Evolutionary conservation across 2,888 invertebrate genomes (phyloP).

Genomic region (Muschampia plurimacula): DNA sequence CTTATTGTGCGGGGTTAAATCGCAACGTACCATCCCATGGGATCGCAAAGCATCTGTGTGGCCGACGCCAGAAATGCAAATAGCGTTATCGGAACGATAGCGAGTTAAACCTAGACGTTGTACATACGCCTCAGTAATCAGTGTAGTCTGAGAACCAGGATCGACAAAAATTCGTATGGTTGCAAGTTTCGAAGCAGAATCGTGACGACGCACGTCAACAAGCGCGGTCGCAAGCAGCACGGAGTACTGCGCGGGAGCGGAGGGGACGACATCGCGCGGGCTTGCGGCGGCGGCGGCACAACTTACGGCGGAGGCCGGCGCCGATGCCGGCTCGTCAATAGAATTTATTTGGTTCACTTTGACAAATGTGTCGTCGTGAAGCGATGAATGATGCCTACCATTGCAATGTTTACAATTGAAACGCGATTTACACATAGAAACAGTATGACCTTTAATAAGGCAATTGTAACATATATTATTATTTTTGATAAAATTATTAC

Average conservation of each 20-base stretch:
- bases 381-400: constrained; percentile 6
- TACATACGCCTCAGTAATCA: constrained; percentile 17
- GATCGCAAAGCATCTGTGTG: neutral
- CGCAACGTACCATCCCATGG: constrained; percentile 5
- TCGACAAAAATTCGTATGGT: neutral
- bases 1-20: constrained; percentile 10
- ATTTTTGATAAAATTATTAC: constrained; percentile 8
- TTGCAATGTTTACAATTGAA: constrained; percentile 10
- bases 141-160: neutral
- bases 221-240: constrained; percentile 2
- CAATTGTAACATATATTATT: constrained; percentile 18
- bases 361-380: neutral
- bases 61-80: constrained; percentile 7
- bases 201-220: neutral
- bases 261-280: neutral
- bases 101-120: constrained; percentile 19
- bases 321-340: neutral
- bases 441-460: constrained; percentile 2
- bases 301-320: neutral
- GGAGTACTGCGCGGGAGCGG: constrained; percentile 4
- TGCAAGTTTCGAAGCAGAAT: neutral
- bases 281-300: neutral
- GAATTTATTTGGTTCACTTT: neutral
- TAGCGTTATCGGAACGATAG: neutral
- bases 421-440: neutral